Base-by-base conservation (phyloP, 2,113 vertebrate species). In the Ondatra zibethicus region DNA sequence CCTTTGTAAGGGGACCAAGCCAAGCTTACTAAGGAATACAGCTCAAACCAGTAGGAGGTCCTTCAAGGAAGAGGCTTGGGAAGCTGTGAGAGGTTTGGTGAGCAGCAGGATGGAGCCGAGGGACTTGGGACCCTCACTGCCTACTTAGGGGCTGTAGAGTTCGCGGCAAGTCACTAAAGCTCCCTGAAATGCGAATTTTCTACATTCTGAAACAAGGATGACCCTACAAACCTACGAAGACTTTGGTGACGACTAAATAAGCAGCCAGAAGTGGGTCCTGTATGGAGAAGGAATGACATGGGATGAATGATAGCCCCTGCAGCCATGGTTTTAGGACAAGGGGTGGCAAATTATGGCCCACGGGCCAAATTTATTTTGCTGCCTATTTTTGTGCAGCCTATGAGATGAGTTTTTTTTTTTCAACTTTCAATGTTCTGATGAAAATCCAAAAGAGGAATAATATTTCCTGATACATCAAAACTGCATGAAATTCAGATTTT, bases 181-280 rank as follows among this genome's bases (percentile, higher is more conserved):
- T 75, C 31, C 87, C 70, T 70, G 68, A 92, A 93, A 50, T 33
- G 27, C 55, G 25, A 29, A 70, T 92, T 78, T 92, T 94, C 80
- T 84, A 25, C 36, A 61, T 68, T 82, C 31, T 33, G 76, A 89
- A 92, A 70, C 52, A 27, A 16, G 23, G 61, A 29, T 50, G 27
- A 36, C 61, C 66, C 50, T 68, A 45, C 73, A 55, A 70, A 58
- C 17, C 50, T 55, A 78, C 36, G 63, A 66, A 94, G 45, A 39
- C n/a, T 36, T 31, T 16, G 9, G 25, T 23, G 16, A 23, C 14
- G 36, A 58, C 81, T 14, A 89, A 87, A 8, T 73, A 55, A 66
- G 68, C 75, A 89, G 36, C 36, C 47, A 33, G 52, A 58, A 70
- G 3, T 16, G 58, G 45, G n/a, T 58, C 42, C 61, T 52, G 61